These are phyloP conservation scores for Macrochelys suwanniensis DNA, from an alignment of 2,797 vertebrate genomes.

Conservation along the genomic window DNA sequence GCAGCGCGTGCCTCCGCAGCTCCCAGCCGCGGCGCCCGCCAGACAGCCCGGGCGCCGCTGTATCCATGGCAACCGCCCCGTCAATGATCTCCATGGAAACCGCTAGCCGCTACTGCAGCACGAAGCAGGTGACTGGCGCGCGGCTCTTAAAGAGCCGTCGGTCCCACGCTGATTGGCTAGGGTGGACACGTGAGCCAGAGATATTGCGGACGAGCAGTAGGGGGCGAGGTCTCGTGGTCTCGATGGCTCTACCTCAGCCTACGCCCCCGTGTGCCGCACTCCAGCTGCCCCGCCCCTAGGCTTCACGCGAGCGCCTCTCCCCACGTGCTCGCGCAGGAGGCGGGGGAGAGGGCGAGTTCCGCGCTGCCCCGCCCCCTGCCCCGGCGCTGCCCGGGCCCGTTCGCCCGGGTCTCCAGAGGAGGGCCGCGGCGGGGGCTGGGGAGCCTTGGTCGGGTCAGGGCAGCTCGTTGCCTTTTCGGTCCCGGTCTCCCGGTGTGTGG, in stretches of 20 bases:
- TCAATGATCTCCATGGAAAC: slow-evolving; percentile 94
- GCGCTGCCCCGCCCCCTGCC: not conserved
- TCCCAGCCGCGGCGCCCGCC: slow-evolving; percentile 72
- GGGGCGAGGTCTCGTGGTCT: not conserved
- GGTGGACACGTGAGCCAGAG: not conserved
- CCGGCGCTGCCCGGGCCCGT: not conserved
- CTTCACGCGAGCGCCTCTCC: no score
- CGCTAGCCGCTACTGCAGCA: slow-evolving; percentile 50
- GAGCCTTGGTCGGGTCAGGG: not conserved
- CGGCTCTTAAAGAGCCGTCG: slow-evolving; percentile 77
- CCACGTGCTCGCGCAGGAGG: no score
- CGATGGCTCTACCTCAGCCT: no score
- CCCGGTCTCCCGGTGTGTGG: rapidly evolving
- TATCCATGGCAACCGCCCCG: slow-evolving; percentile 91
- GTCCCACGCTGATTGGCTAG: slow-evolving; percentile 82
- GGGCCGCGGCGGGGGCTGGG: not conserved
- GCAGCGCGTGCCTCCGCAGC: slow-evolving; percentile 83
- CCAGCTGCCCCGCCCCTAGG: rapidly evolving
- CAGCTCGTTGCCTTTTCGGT: not conserved
- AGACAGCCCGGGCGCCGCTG: slow-evolving; percentile 75
- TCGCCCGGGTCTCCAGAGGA: no score
- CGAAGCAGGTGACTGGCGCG: slow-evolving; percentile 58
- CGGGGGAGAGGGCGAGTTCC: not conserved
- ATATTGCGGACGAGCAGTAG: not conserved
- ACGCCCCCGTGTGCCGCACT: rapidly evolving